Percentiles rank a stretch among this genome's conserved stretches.
phyloP scores from a whole-genome alignment of 2,113 vertebrate species.

The Hydrochoerus hydrochaeris region DNA sequence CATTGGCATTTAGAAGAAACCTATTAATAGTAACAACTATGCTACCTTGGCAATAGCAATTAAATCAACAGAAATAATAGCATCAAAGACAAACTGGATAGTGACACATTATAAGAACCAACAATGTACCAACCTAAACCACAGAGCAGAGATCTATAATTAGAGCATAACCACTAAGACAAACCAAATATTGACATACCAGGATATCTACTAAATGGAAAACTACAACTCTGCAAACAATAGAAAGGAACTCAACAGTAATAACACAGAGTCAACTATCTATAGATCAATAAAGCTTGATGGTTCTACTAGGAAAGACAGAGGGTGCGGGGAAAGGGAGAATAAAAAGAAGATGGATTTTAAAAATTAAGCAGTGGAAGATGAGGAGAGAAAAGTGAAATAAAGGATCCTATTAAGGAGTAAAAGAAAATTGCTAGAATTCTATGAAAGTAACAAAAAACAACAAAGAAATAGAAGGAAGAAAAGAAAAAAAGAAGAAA shows the following conservation, averaged over 20 bases:
- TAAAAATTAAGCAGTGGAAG: no score
- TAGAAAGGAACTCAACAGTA: not conserved
- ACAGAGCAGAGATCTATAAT: not conserved
- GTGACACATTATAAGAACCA: not conserved
- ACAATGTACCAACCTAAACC: not conserved
- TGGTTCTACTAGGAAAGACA: not conserved
- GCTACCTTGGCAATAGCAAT: not conserved
- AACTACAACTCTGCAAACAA: not conserved
- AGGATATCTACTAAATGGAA: not conserved
- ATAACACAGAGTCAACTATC: not conserved
- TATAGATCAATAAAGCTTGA: not conserved
- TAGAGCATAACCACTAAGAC: not conserved
- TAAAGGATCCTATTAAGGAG: not conserved
- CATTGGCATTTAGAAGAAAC: not conserved
- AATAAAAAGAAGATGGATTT: not conserved
- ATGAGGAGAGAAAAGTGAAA: no score
- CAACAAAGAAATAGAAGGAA: not conserved
- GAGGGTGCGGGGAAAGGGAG: not conserved
- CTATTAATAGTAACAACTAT: not conserved
- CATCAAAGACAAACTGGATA: not conserved
- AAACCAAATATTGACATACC: not conserved
- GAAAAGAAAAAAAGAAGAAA: not conserved
- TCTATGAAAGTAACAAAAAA: not conserved
- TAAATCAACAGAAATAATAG: not conserved
- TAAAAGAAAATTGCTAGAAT: not conserved